Evolutionary conservation across 2,888 invertebrate genomes (phyloP).

Genomic region (Lingula anatina): DNA sequence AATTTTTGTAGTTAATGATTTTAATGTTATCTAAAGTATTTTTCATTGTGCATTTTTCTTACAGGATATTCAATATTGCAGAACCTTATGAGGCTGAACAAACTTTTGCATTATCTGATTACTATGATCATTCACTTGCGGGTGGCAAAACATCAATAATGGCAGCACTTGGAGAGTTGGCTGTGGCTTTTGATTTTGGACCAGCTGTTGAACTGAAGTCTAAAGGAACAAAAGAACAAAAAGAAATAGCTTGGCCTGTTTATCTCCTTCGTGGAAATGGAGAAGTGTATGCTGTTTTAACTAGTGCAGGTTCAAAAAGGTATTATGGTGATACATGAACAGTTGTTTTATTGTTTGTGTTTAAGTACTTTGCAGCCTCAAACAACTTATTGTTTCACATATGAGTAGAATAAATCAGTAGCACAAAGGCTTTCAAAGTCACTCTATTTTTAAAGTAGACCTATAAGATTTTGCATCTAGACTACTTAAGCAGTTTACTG

Average conservation of each 20-base stretch:
- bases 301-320: constrained; percentile 24
- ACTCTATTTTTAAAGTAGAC: no score
- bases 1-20: no score
- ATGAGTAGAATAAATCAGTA: neutral
- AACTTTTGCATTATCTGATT: constrained; percentile 15
- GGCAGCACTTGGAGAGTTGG: constrained; percentile 72
- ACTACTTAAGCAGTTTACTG: no score
- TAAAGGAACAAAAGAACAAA: constrained; percentile 5
- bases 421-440: no score
- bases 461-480: no score
- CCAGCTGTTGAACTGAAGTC: constrained; percentile 51
- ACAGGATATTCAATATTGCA: constrained; percentile 45
- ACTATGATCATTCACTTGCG: no score
- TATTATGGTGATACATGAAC: constrained; percentile 1
- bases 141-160: constrained; percentile 55
- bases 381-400: neutral
- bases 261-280: constrained; percentile 80
- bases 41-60: constrained; percentile 10
- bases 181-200: constrained; percentile 81
- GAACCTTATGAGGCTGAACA: constrained; percentile 40
- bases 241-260: constrained; percentile 62
- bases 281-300: constrained; percentile 66
- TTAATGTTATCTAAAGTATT: no score
- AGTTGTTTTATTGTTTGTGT: neutral
- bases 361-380: neutral